Evolutionary conservation across 2,888 invertebrate species (phyloP), one percentile per base, ranked within the genome.

Genomic region (Arrhopalites spinosus): DNA sequence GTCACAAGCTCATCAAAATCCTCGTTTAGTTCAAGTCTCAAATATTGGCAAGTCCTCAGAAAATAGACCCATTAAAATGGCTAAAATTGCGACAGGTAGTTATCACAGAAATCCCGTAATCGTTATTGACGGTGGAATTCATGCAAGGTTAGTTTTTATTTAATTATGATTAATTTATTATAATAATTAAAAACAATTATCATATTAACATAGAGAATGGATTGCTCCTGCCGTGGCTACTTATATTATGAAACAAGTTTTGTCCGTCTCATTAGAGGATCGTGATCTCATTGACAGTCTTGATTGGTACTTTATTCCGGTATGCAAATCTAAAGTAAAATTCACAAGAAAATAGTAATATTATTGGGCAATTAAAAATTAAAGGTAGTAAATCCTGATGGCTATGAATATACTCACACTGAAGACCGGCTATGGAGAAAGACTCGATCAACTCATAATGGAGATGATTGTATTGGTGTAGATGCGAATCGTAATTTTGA

Each of bases 401-500:
- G 96, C 0, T 81, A 82, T 67, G 81, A 81, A 64, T 82, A 74
- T 69, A 80, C 81, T 53, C 23, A 27, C 25, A 17, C 36, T 45
- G 88, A 88, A 89, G 93, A 23, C 84, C 88, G 95, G 68, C 87
- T 93, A 76, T 94, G 93, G 93, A 88, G 90, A 81, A 93, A 93
- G 86, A 93, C 93, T 0, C 88, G 93, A 45, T 88, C 88, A 5
- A 73, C 66, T 17, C 78, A 77, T n/a, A 79, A 78, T 53, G 82
- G 81, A 5, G 61, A 50, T 20, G 71, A 74, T 20, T 93, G 94
- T 83, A 86, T 89, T 0, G 94, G 94, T 0, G 91, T 91, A 0
- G 94, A 94, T 85, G 88, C 94, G 1, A 94, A 94, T 84, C 89
- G 96, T 78, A 96, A 93, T 85, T 93, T 92, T 89, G 90, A 90